Conservation (phyloP, 1,140 invertebrate species). For the Drosophila oshimai region DNA sequence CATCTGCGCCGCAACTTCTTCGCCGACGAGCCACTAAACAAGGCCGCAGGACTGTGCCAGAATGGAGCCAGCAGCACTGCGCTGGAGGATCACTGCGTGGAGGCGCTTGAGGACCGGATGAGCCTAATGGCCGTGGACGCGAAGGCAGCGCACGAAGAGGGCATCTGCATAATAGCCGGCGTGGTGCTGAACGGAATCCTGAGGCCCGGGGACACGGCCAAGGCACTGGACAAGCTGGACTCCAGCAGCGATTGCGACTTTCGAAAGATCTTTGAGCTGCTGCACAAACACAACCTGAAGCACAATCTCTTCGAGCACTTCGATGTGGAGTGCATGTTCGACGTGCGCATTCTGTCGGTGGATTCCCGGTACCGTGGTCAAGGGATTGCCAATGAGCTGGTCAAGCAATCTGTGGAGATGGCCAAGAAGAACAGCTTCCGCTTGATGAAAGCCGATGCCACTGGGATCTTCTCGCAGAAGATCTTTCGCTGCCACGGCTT, state of each 20-base stretch:
- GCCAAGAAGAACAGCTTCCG: constrained; percentile 87
- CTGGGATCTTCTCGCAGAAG: constrained; percentile 90
- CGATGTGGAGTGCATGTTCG: constrained; percentile 89
- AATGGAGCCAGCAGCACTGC: constrained; percentile 87
- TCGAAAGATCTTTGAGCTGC: constrained; percentile 86
- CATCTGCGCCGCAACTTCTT: constrained; percentile 89
- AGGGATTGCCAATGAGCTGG: constrained; percentile 88
- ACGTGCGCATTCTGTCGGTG: constrained; percentile 91
- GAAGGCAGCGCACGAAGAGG: not conserved
- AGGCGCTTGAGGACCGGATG: constrained; percentile 87
- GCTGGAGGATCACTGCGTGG: constrained; percentile 88
- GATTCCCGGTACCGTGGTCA: constrained; percentile 87
- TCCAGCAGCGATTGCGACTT: constrained; percentile 85
- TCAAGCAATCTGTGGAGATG: constrained; percentile 86
- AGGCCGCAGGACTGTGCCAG: constrained; percentile 87
- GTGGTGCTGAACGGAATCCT: constrained; percentile 87
- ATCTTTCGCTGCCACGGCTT: constrained; percentile 88
- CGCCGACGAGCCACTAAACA: constrained; percentile 91
- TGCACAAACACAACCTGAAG: constrained; percentile 86
- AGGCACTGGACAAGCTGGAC: constrained; percentile 85
- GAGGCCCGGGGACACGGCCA: constrained; percentile 85
- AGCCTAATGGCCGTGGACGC: constrained; percentile 87
- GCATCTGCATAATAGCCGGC: constrained; percentile 85
- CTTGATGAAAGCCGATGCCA: constrained; percentile 90
- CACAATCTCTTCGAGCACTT: constrained; percentile 86